Percentiles rank a stretch among this genome's conserved stretches.
These are phyloP conservation scores for Cichladusa arquata DNA, from an alignment of 2,113 vertebrate species.

Conservation along the genomic window DNA sequence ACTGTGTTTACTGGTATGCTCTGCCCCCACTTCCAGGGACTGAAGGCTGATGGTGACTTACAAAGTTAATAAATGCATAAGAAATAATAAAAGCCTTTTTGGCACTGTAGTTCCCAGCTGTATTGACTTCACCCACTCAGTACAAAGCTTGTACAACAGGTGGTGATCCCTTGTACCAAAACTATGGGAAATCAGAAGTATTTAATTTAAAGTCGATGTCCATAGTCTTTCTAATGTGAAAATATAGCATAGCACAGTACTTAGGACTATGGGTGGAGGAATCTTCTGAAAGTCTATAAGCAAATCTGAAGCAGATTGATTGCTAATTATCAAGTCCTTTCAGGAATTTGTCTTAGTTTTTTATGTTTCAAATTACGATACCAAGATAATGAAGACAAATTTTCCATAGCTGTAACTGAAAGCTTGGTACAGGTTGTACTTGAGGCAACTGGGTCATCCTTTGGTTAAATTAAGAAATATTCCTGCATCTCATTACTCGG, in stretches of 20 bases:
- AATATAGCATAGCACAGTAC: background rate
- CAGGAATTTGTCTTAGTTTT: background rate
- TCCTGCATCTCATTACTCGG: background rate
- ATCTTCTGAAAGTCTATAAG: background rate
- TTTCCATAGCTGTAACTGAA: background rate
- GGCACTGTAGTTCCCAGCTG: background rate
- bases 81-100: background rate
- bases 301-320: background rate
- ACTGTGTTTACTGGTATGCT: background rate
- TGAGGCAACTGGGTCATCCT: background rate
- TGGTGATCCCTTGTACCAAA: background rate
- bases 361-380: background rate
- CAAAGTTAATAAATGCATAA: background rate
- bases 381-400: background rate
- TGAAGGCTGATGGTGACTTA: background rate
- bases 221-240: background rate
- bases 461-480: constrained; percentile 3
- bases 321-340: background rate
- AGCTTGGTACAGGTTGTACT: background rate
- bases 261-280: background rate
- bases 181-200: background rate
- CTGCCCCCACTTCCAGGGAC: background rate
- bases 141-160: background rate
- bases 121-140: background rate
- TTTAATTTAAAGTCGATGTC: background rate